Conservation (phyloP, 2,113 vertebrate genomes). For the Hyperopisus bebe region DNA sequence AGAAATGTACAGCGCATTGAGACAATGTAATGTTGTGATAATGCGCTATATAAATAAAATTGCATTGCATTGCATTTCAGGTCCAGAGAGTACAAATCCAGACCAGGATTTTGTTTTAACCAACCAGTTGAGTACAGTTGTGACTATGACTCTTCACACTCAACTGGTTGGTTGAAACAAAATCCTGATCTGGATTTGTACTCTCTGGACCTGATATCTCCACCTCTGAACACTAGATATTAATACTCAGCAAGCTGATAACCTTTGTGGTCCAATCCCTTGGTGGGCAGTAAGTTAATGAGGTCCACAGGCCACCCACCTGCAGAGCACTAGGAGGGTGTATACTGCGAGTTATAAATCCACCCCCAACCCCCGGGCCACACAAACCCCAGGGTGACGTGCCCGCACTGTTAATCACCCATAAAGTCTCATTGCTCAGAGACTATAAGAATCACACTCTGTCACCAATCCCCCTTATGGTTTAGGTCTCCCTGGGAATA, state of each 20-base stretch:
- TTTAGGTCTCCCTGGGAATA: neutral
- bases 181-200: too few species aligned
- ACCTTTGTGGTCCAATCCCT: neutral
- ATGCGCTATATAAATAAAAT: too few species aligned
- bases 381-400: neutral
- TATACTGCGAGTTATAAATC: neutral
- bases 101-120: too few species aligned
- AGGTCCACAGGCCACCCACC: neutral
- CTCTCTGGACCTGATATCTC: too few species aligned
- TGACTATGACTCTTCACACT: too few species aligned
- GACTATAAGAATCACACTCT: neutral
- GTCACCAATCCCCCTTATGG: neutral
- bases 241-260: neutral
- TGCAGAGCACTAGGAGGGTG: neutral
- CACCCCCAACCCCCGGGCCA: neutral
- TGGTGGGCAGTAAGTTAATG: neutral
- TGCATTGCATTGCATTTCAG: too few species aligned
- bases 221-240: neutral
- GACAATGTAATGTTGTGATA: too few species aligned
- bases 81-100: too few species aligned
- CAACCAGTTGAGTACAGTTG: too few species aligned
- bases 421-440: neutral
- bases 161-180: too few species aligned
- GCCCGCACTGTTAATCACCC: neutral
- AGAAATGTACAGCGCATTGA: too few species aligned